These are phyloP conservation scores for Ganaspis sp. DNA, from an alignment of 1,140 invertebrate species.

Conservation along the genomic window DNA sequence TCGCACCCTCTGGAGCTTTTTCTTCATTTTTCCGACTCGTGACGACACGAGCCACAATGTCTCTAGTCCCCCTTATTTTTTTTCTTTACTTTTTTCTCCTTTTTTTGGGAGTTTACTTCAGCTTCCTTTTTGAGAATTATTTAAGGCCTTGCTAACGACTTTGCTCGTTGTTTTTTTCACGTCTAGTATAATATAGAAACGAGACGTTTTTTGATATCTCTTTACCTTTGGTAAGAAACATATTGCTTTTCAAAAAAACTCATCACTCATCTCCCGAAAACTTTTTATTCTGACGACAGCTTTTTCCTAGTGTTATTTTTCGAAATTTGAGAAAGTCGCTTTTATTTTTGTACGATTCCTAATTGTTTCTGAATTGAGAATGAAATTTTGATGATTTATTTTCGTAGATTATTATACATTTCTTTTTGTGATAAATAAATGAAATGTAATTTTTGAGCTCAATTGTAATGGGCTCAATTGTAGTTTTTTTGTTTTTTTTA, in stretches of 20 bases:
- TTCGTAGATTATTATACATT: too few relatives aligned
- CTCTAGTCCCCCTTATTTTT: conserved; percentile 5
- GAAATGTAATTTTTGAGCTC: too few relatives aligned
- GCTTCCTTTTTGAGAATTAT: conserved; percentile 15
- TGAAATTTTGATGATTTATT: background rate
- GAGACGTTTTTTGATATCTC: background rate
- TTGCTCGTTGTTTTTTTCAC: background rate
- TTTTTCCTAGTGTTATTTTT: background rate
- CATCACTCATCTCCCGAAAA: conserved; percentile 1
- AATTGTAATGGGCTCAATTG: too few relatives aligned
- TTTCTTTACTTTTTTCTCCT: conserved; percentile 1
- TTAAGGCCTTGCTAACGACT: conserved; percentile 18
- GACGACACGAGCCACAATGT: conserved; percentile 1
- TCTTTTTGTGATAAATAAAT: too few relatives aligned
- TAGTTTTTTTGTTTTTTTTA: too few relatives aligned
- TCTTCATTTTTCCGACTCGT: conserved; percentile 37
- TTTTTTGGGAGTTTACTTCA: conserved; percentile 17
- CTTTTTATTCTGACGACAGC: background rate
- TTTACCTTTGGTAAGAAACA: background rate
- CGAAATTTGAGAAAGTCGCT: background rate
- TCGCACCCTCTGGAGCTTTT: conserved; percentile 42
- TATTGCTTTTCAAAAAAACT: background rate
- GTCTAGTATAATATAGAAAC: background rate
- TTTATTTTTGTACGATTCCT: background rate
- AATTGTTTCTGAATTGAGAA: background rate